Evolutionary conservation across 2,113 vertebrate species (phyloP).

Genomic region (Bathybates hornii): DNA sequence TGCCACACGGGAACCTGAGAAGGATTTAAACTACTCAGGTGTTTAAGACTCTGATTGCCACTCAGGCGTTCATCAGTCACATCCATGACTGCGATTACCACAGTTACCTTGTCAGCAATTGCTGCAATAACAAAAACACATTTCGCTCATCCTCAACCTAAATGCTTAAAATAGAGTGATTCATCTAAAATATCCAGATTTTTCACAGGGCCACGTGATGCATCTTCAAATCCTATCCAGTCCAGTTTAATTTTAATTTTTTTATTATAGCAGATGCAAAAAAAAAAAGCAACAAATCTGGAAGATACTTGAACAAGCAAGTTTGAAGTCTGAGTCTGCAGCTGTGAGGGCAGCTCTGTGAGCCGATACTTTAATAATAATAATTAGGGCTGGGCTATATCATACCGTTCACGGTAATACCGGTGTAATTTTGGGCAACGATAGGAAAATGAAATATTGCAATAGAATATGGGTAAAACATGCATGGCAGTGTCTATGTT

Average conservation of each 20-base stretch:
- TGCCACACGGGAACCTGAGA: conserved; percentile 30
- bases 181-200: neutral
- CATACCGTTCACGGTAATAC: too few species aligned
- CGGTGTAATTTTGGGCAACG: too few species aligned
- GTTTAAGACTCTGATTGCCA: neutral
- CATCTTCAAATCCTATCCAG: neutral
- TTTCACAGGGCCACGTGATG: neutral
- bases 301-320: neutral
- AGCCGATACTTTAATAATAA: neutral
- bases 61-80: neutral
- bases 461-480: too few species aligned
- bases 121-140: neutral
- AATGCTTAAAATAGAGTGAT: neutral
- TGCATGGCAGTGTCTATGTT: too few species aligned
- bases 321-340: neutral
- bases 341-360: neutral
- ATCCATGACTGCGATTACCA: neutral
- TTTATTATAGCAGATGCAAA: neutral
- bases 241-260: neutral
- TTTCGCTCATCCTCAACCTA: neutral
- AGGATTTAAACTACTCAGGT: conserved; percentile 8
- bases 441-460: too few species aligned
- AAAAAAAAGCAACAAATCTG: neutral
- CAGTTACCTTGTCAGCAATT: neutral
- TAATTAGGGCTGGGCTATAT: too few species aligned